These are phyloP conservation scores for Gobiocypris rarus DNA, from an alignment of 2,113 vertebrate genomes.

Conservation along the genomic window DNA sequence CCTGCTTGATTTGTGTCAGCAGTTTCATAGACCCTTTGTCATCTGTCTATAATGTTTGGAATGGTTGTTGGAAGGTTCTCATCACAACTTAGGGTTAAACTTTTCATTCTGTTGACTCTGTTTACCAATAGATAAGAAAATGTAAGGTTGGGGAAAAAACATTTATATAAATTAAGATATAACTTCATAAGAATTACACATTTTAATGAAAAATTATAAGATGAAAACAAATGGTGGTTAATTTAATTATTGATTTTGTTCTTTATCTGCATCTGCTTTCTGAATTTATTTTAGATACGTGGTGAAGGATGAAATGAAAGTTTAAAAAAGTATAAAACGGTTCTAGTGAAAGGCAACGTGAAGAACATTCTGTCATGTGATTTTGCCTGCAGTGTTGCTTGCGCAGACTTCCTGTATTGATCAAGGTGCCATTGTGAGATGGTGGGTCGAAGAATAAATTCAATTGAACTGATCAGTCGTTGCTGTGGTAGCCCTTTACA, in stretches of 20 bases:
- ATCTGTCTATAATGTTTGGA: background rate
- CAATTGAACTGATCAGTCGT: background rate
- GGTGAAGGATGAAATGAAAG: background rate
- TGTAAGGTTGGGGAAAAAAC: constrained; percentile 6
- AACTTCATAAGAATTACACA: background rate
- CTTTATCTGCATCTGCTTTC: constrained; percentile 41
- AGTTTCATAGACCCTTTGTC: background rate
- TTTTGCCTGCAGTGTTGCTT: constrained; percentile 42
- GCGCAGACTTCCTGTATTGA: constrained; percentile 6
- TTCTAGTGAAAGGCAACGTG: background rate
- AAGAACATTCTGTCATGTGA: background rate
- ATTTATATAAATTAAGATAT: background rate
- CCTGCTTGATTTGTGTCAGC: background rate
- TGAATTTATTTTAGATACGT: background rate
- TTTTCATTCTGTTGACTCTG: constrained; percentile 58
- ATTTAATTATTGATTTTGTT: background rate
- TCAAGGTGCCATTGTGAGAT: constrained; percentile 6
- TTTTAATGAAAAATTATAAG: background rate
- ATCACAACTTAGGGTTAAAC: background rate
- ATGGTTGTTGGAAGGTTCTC: background rate
- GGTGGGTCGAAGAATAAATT: background rate
- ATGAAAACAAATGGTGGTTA: background rate
- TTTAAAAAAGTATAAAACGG: background rate
- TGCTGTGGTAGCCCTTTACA: constrained; percentile 4
- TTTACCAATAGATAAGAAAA: constrained; percentile 33